Evolutionary conservation across 2,797 vertebrate species (phyloP), one percentile per base, ranked within the genome.

Genomic region (Kryptolebias ocellatus): DNA sequence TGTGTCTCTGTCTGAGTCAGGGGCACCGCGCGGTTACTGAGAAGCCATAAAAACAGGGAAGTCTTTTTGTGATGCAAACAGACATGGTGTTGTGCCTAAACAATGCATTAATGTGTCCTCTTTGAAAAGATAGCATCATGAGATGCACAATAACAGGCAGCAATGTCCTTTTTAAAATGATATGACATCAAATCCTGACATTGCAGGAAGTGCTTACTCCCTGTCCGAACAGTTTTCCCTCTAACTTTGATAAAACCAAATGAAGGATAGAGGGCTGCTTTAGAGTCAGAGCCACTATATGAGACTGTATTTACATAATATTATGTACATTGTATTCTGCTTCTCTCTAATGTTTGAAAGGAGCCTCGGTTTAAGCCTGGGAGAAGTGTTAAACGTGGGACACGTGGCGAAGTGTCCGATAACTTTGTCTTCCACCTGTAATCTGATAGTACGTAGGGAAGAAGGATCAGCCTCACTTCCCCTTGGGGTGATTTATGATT

Each of bases 401-500:
- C 83, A 80, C 83, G 84, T 85, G 86, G 85, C 74, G 45, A 66
- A 74, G 79, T 67, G 87, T 87, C 88, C 76, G 86, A 92, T 91
- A 91, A 91, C 89, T 94, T 91, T 86, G 89, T 93, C 90, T 93
- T 88, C 85, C 31, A 82, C 83, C 88, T 90, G 87, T 91, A 92
- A 94, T 94, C 93, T 93, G 93, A 94, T 93, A 80, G 73, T 8
- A 71, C 34, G 53, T 61, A 29, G 78, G 74, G 81, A 76, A 77
- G 80, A 86, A 75, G 81, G 83, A 90, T 87, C 74, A 61, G 85
- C 80, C 81, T 85, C 74, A 83, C 76, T 85, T 79, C 80, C 63
- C 24, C 58, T 31, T 56, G 12, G 72, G 70, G 86, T 93, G 92
- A 94, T 94, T 95, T 94, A 95, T 95, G 94, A 94, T 94, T 94